Evolutionary conservation across 2,113 vertebrate genomes (phyloP).

Genomic region (Atherinomorus stipes): DNA sequence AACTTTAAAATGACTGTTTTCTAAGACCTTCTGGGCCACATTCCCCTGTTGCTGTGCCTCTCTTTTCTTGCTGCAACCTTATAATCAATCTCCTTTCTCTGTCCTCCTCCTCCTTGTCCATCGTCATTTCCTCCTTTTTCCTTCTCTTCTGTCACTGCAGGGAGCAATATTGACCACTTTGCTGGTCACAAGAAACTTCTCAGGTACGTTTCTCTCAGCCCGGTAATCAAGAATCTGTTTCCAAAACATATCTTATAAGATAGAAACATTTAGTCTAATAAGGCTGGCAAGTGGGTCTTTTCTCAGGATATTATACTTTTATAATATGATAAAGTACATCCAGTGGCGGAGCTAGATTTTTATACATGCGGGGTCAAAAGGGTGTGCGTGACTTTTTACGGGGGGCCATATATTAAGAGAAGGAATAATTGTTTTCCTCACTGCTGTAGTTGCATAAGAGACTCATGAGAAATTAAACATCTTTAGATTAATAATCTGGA

Average conservation of each 20-base stretch:
- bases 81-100: constrained; percentile 61
- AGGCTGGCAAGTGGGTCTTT: background rate
- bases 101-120: constrained; percentile 37
- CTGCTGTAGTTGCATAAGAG: no score
- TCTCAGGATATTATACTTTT: background rate
- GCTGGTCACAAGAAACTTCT: constrained; percentile 99
- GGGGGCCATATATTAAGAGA: no score
- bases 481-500: no score
- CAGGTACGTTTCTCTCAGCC: constrained; percentile 86
- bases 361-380: no score
- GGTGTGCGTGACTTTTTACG: no score
- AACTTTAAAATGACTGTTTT: constrained; percentile 43
- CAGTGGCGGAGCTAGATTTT: no score
- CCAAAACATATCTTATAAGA: constrained; percentile 17
- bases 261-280: constrained; percentile 2
- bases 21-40: constrained; percentile 21
- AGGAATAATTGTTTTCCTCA: no score
- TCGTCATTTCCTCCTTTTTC: constrained; percentile 42
- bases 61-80: constrained; percentile 40
- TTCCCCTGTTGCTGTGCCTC: constrained; percentile 42
- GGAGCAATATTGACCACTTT: constrained; percentile 98
- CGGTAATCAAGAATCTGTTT: constrained; percentile 22
- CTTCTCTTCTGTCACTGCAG: constrained; percentile 79
- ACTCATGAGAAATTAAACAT: no score
- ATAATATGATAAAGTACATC: background rate